Percentiles rank a stretch among this genome's conserved stretches.
Conservation (phyloP, 2,888 invertebrate species). For the Ormyrus nitidulus region DNA sequence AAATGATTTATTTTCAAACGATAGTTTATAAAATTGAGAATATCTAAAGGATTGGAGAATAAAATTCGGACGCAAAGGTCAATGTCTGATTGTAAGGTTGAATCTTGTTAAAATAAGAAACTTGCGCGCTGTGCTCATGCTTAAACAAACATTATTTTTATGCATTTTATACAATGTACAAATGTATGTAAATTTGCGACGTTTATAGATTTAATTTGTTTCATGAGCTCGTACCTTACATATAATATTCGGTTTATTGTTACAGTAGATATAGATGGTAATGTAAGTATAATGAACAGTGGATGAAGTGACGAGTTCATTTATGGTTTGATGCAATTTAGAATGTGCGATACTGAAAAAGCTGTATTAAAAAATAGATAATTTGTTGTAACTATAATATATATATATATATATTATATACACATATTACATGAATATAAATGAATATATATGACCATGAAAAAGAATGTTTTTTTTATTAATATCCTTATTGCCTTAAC, state of each 20-base stretch:
- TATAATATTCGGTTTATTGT: conserved; percentile 36
- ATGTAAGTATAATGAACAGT: conserved; percentile 36
- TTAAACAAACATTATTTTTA: conserved; percentile 56
- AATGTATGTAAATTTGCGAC: conserved; percentile 57
- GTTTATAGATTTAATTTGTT: conserved; percentile 29
- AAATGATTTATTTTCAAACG: too few species aligned
- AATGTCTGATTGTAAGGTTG: too few species aligned
- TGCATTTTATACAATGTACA: conserved; percentile 58
- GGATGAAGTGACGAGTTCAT: conserved; percentile 29
- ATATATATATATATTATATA: conserved; percentile 54
- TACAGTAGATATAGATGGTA: conserved; percentile 22
- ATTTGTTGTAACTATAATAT: conserved; percentile 57
- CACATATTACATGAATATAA: conserved; percentile 53
- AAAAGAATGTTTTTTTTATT: too few species aligned
- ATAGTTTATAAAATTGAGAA: too few species aligned
- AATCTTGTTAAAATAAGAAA: conserved; percentile 16
- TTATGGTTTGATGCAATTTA: conserved; percentile 42
- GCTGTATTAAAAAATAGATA: conserved; percentile 50
- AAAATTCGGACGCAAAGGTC: too few species aligned
- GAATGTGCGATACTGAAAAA: conserved; percentile 41
- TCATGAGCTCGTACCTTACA: conserved; percentile 35
- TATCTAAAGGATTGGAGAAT: too few species aligned
- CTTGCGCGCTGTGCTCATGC: conserved; percentile 50
- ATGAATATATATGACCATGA: conserved; percentile 45
- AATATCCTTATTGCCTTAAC: too few species aligned